Evolutionary conservation across 2,888 invertebrate genomes (phyloP), one percentile per base, ranked within the genome.

Genomic region (Lasius fuliginosus): DNA sequence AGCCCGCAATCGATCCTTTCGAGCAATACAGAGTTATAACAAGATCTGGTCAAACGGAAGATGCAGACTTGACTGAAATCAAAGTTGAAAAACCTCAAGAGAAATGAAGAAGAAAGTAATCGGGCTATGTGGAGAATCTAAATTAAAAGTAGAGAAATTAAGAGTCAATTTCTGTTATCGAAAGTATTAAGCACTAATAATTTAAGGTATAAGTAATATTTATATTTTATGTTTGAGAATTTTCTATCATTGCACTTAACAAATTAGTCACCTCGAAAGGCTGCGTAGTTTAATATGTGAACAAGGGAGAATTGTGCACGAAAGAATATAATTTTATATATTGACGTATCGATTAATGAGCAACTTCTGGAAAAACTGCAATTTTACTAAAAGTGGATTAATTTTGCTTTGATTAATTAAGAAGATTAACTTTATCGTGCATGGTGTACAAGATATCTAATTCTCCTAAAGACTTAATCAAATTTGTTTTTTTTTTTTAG

Each of bases 21-120:
- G 88, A 90, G 60, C 90, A 91, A 18, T 92, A 91, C 65, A 87
- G 69, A 85, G 91, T 89, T 12, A 89, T 88, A n/a, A 87, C 89
- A 73, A 83, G 23, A 11, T 36, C 27, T 58, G 12, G 30, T 75
- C 74, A 12, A 68, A 46, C 56, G 6, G 60, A 58, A 3, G 53
- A 83, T 4, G 9, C 36, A 1, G 67, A 73, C 15, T 60, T 68
- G 18, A 75, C 53, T 8, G 84, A 85, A 62, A n/a, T 85, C 11
- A 85, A 75, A 64, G 6, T 83, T 18, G 84, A 85, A 12, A 67
- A 83, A 40, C 23, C 36, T 18, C 23, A n/a, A 27, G 12, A 58
- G 18, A 83, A 81, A 30, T 67, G 8, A 81, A n/a, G 40, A 36
- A 4, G 9, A 27, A 49, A 49, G 5, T 23, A 18, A 76, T 56